These are phyloP conservation scores for Dolichomitus sp. DNA, from an alignment of 2,888 invertebrate genomes.

Conservation along the genomic window DNA sequence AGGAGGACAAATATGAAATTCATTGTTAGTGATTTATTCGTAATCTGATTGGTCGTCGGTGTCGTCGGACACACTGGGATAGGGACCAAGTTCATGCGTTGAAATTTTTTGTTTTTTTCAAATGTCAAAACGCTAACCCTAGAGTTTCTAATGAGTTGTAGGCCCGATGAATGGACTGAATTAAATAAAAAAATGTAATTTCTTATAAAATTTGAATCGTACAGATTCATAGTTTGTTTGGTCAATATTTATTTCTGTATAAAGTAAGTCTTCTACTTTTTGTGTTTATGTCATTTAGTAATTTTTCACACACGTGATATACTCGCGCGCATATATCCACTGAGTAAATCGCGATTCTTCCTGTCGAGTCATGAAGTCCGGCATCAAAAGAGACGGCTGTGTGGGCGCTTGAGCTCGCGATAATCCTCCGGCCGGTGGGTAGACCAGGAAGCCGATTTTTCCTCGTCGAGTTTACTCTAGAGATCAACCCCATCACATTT, in stretches of 20 bases:
- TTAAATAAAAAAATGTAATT: not conserved
- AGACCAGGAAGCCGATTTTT: conserved; percentile 21
- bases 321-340: not conserved
- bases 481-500: conserved; percentile 22
- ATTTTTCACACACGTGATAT: not conserved
- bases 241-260: not conserved
- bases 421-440: conserved; percentile 3
- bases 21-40: too few relatives aligned
- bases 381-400: not conserved
- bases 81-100: too few relatives aligned
- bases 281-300: conserved; percentile 2
- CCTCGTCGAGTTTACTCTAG: conserved; percentile 21
- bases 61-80: too few relatives aligned
- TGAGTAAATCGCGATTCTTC: conserved; percentile 15
- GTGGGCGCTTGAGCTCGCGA: conserved; percentile 1
- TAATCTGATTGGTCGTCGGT: too few relatives aligned
- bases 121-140: too few relatives aligned
- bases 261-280: not conserved
- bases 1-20: too few relatives aligned
- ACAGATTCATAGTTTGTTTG: not conserved
- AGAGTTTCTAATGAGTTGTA: too few relatives aligned
- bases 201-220: not conserved
- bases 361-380: conserved; percentile 6
- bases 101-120: too few relatives aligned
- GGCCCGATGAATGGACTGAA: too few relatives aligned